Base-by-base conservation (phyloP, 2,797 vertebrate species). In the Pseudochaenichthys georgianus region DNA sequence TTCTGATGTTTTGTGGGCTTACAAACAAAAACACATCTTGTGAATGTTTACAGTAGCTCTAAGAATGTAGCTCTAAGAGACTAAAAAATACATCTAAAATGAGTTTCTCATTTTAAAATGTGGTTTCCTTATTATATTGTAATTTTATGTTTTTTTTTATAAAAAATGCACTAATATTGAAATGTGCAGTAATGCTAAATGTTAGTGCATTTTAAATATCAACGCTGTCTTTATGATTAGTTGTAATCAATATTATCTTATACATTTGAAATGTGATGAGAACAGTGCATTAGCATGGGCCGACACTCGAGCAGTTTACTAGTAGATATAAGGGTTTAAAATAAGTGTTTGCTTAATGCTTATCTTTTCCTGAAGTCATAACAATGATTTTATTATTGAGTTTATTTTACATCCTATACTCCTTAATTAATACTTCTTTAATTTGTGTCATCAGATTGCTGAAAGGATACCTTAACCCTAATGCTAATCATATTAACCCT, bases 291-390 rank as follows among this genome's bases (percentile, higher is more conserved):
- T 50, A 69, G 48, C 41, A 67, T 61, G 17, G 65, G 68, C 66
- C 28, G 58, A 76, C 47, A 52, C 81, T 89, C 86, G 74, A 78
- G 63, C 60, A 67, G 59, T 45, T 82, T 72, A 9, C 73, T 62
- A 16, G 13, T 69, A 16, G 31, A 64, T 57, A 64, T 69, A 28
- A 66, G 38, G 50, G n/a, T 58, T 73, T 15, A 47, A 60, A 66
- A 64, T 50, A 48, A 70, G 31, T 50, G 17, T 66, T 69, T 65
- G 4, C 21, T 21, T 8, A 54, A 47, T 45, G 9, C 51, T 31
- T 52, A 10, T 43, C n/a, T 65, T 77, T 65, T 70, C 13, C n/a
- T 57, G 3, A 28, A 2, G 13, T 53, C 11, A 8, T 57, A 34
- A 50, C 6, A 46, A 47, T 0, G 17, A 4, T 65, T 75, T 57